Evolutionary conservation across 2,797 vertebrate genomes (phyloP).

Genomic region (Myripristis murdjan): DNA sequence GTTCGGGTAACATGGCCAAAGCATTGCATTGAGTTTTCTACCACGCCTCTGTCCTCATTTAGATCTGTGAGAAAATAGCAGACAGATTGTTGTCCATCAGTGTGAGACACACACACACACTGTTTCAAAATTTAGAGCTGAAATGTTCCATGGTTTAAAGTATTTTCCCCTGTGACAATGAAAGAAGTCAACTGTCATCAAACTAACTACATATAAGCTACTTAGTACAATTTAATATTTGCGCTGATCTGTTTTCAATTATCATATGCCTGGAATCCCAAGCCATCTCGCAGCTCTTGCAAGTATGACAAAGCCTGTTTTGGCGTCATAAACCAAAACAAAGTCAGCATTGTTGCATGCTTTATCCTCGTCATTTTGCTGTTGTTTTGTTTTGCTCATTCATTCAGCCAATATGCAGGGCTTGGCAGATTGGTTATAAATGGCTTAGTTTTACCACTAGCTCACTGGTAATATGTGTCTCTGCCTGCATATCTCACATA

Average conservation of each 20-base stretch:
- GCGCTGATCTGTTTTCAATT: constrained; percentile 51
- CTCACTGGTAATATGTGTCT: constrained; percentile 37
- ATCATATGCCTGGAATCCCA: constrained; percentile 29
- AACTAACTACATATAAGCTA: constrained; percentile 56
- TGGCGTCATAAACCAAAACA: constrained; percentile 40
- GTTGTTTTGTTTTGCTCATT: constrained; percentile 52
- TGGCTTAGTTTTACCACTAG: constrained; percentile 42
- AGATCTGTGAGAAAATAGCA: constrained; percentile 15
- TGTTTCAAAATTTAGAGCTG: constrained; percentile 36
- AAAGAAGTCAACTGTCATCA: constrained; percentile 52
- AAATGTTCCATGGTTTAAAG: constrained; percentile 14
- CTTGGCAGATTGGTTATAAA: constrained; percentile 44
- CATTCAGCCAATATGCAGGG: constrained; percentile 13
- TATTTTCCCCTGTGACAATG: constrained; percentile 16
- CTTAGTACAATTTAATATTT: constrained; percentile 56
- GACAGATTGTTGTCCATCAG: constrained; percentile 9
- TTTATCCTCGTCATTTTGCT: constrained; percentile 22
- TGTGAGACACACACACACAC: constrained; percentile 23
- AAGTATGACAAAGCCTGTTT: constrained; percentile 50
- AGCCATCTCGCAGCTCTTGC: constrained; percentile 30
- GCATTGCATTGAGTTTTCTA: constrained; percentile 28
- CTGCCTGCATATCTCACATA: constrained; percentile 45
- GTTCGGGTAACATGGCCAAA: constrained; percentile 19
- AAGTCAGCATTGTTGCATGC: constrained; percentile 32
- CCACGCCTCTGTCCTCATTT: constrained; percentile 8